Evolutionary conservation across 2,888 invertebrate genomes (phyloP).

Genomic region (Schizaphis graminum): DNA sequence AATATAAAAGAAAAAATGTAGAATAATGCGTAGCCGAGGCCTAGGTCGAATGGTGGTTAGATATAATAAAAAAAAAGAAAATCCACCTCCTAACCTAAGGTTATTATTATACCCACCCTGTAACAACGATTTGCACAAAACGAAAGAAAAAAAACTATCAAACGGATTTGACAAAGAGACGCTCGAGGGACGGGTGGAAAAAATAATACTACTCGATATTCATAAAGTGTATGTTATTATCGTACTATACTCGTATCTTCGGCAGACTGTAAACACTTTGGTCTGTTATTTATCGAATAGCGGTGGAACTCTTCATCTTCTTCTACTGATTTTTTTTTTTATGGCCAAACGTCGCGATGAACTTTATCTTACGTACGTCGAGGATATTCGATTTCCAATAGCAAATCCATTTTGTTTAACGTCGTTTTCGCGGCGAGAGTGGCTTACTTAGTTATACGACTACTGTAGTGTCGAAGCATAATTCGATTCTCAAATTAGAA

Average conservation of each 20-base stretch:
- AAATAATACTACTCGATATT: slow-evolving; percentile 49
- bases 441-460: background rate
- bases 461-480: background rate
- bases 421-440: background rate
- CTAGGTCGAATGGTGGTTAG: background rate
- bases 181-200: background rate
- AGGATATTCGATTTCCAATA: slow-evolving; percentile 45
- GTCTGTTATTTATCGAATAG: slow-evolving; percentile 43
- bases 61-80: slow-evolving; percentile 1
- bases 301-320: background rate
- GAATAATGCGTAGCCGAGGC: background rate
- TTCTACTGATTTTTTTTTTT: slow-evolving; percentile 18
- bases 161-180: slow-evolving; percentile 45
- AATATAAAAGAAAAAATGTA: background rate
- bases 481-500: background rate
- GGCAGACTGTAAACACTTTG: slow-evolving; percentile 61
- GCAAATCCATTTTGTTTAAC: slow-evolving; percentile 45
- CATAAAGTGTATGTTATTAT: slow-evolving; percentile 34
- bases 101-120: background rate
- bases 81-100: background rate
- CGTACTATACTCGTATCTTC: slow-evolving; percentile 29
- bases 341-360: slow-evolving; percentile 16
- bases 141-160: background rate
- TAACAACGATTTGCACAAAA: slow-evolving; percentile 21
- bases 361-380: slow-evolving; percentile 39